A percentile compares a stretch with the other conserved stretches of the same genome.
phyloP scores from a whole-genome alignment of 1,140 invertebrate species.

The Lordiphosa collinella region DNA sequence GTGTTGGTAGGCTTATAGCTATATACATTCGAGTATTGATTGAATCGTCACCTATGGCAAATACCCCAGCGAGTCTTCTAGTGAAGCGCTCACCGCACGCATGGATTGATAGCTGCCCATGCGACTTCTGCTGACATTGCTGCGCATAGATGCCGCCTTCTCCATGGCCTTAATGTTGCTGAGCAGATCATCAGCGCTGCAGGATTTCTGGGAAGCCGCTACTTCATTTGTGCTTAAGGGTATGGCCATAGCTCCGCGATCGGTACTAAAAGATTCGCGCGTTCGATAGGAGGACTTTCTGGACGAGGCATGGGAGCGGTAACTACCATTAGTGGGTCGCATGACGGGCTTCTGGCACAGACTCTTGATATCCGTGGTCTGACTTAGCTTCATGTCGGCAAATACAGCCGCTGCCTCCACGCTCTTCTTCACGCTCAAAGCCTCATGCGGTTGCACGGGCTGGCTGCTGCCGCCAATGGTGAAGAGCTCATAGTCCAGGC shows the following conservation, averaged over 20 bases:
- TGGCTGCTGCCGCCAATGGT: constrained; percentile 79
- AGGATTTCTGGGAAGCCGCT: constrained; percentile 42
- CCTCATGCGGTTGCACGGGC: constrained; percentile 82
- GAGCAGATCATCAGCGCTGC: constrained; percentile 70
- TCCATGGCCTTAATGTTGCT: constrained; percentile 70
- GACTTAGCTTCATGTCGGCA: constrained; percentile 83
- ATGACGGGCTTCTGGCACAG: constrained; percentile 41
- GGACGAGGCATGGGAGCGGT: constrained; percentile 45
- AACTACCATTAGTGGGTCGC: constrained; percentile 38
- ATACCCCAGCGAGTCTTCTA: constrained; percentile 80
- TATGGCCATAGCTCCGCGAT: constrained; percentile 27
- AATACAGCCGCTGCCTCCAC: constrained; percentile 93
- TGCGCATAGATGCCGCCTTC: constrained; percentile 55
- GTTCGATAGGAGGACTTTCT: constrained; percentile 47
- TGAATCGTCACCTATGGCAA: constrained; percentile 70
- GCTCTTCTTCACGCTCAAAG: constrained; percentile 91
- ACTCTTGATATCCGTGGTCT: constrained; percentile 78
- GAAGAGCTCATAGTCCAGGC: constrained; percentile 86
- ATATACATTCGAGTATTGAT: constrained; percentile 31
- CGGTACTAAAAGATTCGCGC: constrained; percentile 64
- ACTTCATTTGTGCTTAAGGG: constrained; percentile 19
- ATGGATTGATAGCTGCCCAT: constrained; percentile 76
- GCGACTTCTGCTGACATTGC: constrained; percentile 51
- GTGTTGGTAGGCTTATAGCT: constrained; percentile 4
- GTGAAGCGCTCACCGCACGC: constrained; percentile 70